Evolutionary conservation across 2,113 vertebrate species (phyloP).

Genomic region (Gopherus evgoodei): DNA sequence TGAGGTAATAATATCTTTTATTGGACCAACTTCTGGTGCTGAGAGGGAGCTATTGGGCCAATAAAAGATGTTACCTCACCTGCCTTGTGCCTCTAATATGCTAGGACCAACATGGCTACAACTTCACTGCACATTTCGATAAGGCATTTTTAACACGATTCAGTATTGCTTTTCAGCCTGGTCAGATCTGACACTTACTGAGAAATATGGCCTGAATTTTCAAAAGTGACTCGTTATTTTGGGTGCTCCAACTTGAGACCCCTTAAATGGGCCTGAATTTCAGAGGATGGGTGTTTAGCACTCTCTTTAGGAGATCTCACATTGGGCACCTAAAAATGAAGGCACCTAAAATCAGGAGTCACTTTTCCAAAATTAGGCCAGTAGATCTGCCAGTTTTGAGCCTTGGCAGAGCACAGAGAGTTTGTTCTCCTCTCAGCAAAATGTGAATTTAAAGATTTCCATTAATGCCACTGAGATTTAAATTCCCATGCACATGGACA

Average conservation of each 20-base stretch:
- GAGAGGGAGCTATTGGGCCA: background rate
- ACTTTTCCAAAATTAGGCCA: background rate
- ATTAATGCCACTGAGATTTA: background rate
- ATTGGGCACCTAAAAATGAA: rapidly evolving
- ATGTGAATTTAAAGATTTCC: background rate
- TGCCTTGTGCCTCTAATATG: background rate
- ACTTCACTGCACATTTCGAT: background rate
- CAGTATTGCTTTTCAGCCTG: background rate
- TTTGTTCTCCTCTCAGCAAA: background rate
- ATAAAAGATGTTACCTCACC: background rate
- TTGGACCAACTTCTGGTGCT: background rate
- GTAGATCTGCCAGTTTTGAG: background rate
- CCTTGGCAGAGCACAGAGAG: background rate
- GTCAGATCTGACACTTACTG: background rate
- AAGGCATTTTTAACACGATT: background rate
- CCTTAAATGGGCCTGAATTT: background rate
- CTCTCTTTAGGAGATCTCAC: background rate
- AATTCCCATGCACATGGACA: background rate
- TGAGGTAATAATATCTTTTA: background rate
- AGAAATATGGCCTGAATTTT: background rate
- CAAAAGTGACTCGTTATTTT: background rate
- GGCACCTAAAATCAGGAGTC: background rate
- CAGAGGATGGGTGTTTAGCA: rapidly evolving
- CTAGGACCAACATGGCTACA: background rate
- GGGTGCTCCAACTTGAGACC: background rate